phyloP scores from a whole-genome alignment of 2,888 invertebrate genomes.

The Luperina testacea region DNA sequence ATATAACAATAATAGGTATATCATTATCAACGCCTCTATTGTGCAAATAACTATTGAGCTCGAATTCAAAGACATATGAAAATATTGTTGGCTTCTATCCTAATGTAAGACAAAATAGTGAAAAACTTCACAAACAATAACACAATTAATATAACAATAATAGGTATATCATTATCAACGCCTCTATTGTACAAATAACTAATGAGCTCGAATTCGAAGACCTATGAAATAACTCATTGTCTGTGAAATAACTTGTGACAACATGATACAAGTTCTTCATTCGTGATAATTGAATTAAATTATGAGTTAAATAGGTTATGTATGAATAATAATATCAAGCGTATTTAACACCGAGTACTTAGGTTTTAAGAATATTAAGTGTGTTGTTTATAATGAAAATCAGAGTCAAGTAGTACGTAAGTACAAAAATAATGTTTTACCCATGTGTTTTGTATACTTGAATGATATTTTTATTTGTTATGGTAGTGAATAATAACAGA shows the following conservation, averaged over 20 bases:
- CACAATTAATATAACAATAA: not conserved
- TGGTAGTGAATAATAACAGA: not conserved
- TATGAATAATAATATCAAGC: not conserved
- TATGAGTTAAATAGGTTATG: not conserved
- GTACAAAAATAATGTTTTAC: not conserved
- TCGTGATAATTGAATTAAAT: not conserved
- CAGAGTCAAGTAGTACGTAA: not conserved
- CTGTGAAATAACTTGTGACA: not conserved
- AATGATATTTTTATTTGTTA: not conserved
- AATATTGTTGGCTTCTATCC: not conserved
- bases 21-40: not conserved
- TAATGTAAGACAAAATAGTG: slow-evolving; percentile 10
- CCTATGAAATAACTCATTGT: not conserved
- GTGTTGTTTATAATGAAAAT: not conserved
- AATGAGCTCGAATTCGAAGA: no score
- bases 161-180: not conserved
- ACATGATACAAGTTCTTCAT: not conserved
- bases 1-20: not conserved
- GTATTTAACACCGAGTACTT: slow-evolving; percentile 9
- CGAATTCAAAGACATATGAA: no score
- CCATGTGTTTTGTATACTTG: not conserved
- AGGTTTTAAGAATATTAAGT: not conserved
- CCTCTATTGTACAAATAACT: slow-evolving; percentile 3
- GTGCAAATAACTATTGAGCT: not conserved
- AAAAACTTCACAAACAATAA: slow-evolving; percentile 7